Evolutionary conservation across 2,797 vertebrate species (phyloP).

Genomic region (Oreonectes daqikongensis): DNA sequence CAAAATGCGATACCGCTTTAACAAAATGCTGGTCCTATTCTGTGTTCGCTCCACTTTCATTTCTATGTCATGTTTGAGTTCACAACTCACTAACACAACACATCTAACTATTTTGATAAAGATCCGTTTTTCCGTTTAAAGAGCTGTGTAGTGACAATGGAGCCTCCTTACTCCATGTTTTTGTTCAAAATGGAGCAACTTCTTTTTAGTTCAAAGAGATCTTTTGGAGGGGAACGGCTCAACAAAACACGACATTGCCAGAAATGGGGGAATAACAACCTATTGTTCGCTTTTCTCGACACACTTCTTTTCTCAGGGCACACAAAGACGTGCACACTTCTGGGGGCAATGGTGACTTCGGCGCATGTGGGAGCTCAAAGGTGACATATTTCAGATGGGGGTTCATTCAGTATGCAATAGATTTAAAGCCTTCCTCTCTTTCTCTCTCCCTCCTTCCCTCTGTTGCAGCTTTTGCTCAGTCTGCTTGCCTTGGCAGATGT

Average conservation of each 20-base stretch:
- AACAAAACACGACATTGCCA: slow-evolving; percentile 32
- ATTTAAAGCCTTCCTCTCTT: slow-evolving; percentile 71
- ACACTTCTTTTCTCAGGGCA: slow-evolving; percentile 54
- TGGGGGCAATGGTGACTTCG: slow-evolving; percentile 64
- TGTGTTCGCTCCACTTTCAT: background rate
- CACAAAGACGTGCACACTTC: slow-evolving; percentile 59
- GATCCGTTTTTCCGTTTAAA: slow-evolving; percentile 3
- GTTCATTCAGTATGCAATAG: slow-evolving; percentile 74
- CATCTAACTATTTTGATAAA: too few species aligned
- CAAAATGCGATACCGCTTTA: slow-evolving; percentile 54
- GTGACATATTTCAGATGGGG: slow-evolving; percentile 72
- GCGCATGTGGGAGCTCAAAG: slow-evolving; percentile 70
- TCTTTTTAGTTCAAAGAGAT: slow-evolving; percentile 21
- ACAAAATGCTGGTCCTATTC: slow-evolving; percentile 24
- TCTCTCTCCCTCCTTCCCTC: slow-evolving; percentile 31
- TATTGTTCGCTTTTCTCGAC: slow-evolving; percentile 44
- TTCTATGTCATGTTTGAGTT: slow-evolving; percentile 29
- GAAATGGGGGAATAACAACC: slow-evolving; percentile 18
- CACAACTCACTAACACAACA: background rate
- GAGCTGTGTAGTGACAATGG: slow-evolving; percentile 21
- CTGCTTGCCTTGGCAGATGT: slow-evolving; percentile 82
- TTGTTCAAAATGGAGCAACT: slow-evolving; percentile 17
- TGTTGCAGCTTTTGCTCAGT: slow-evolving; percentile 58
- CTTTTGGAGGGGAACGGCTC: slow-evolving; percentile 6
- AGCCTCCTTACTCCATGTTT: background rate